Conservation (phyloP, 2,888 invertebrate species). For the Dugesia japonica region DNA sequence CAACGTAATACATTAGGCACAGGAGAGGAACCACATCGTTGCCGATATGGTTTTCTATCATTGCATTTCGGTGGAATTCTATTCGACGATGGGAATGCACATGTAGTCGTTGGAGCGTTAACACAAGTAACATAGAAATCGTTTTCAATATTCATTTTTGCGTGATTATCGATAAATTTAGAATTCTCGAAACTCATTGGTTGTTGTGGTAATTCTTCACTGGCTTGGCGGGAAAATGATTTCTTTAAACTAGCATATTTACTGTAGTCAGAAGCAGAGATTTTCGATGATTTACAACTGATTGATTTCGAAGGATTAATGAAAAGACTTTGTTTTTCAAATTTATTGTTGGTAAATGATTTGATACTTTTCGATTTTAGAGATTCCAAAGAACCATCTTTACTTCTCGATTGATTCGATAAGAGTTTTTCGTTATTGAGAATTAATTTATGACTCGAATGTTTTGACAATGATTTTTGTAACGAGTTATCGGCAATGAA, state of each 20-base stretch:
- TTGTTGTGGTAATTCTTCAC: neutral
- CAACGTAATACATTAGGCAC: neutral
- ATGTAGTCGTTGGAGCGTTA: neutral
- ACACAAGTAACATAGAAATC: neutral
- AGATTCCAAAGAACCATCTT: constrained; percentile 2
- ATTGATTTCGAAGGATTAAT: neutral
- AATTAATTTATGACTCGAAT: neutral
- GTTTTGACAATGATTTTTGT: neutral
- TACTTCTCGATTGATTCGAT: neutral
- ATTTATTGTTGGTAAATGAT: constrained; percentile 4
- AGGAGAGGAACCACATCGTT: neutral
- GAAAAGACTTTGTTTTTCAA: constrained; percentile 8
- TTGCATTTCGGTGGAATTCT: neutral
- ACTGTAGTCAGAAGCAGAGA: neutral
- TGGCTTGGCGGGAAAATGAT: neutral
- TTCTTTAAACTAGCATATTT: constrained; percentile 14
- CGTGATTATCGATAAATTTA: neutral
- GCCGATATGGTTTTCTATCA: neutral
- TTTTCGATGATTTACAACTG: constrained; percentile 15
- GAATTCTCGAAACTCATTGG: neutral
- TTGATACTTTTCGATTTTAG: neutral
- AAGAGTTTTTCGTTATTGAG: neutral
- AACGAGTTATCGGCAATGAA: neutral
- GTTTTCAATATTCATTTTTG: neutral
- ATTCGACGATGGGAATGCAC: neutral